Conservation (phyloP, 1,140 invertebrate genomes). For the Philopotamus ludificatus region DNA sequence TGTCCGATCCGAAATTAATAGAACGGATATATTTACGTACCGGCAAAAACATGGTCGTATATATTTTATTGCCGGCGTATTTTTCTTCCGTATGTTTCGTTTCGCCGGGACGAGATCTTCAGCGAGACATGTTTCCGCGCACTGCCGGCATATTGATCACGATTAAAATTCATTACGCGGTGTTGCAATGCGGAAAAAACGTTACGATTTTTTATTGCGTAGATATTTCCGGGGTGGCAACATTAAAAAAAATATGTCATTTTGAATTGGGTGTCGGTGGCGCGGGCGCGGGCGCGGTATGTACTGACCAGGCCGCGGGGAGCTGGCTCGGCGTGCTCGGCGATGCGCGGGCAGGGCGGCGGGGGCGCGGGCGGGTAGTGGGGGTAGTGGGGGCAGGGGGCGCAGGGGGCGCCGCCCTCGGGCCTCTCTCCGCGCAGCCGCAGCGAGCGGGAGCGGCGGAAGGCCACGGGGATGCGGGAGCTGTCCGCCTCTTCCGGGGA, state of each 20-base stretch:
- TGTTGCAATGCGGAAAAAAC: too few species aligned
- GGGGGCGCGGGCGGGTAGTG: slow-evolving; percentile 12
- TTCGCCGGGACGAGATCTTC: too few species aligned
- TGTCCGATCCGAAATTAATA: too few species aligned
- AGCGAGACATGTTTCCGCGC: too few species aligned
- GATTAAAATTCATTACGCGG: too few species aligned
- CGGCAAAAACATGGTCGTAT: too few species aligned
- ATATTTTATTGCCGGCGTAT: too few species aligned
- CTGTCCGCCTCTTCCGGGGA: slow-evolving; percentile 30
- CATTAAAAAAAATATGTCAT: neutral
- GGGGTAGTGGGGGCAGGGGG: neutral
- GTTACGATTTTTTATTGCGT: too few species aligned
- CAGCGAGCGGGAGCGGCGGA: slow-evolving; percentile 53
- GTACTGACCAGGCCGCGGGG: too few species aligned
- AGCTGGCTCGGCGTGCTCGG: slow-evolving; percentile 12
- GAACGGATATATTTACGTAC: too few species aligned
- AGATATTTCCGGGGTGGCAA: neutral
- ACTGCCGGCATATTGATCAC: too few species aligned
- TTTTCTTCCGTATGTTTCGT: too few species aligned
- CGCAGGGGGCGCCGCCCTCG: neutral
- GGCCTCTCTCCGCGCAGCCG: slow-evolving; percentile 53
- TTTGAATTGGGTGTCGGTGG: slow-evolving; percentile 8
- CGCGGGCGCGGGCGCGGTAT: neutral
- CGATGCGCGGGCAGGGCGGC: slow-evolving; percentile 18
- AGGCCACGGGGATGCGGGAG: slow-evolving; percentile 40